Evolutionary conservation across 1,140 invertebrate genomes (phyloP), one percentile per base, ranked within the genome.

Genomic region (Ips nitidus): DNA sequence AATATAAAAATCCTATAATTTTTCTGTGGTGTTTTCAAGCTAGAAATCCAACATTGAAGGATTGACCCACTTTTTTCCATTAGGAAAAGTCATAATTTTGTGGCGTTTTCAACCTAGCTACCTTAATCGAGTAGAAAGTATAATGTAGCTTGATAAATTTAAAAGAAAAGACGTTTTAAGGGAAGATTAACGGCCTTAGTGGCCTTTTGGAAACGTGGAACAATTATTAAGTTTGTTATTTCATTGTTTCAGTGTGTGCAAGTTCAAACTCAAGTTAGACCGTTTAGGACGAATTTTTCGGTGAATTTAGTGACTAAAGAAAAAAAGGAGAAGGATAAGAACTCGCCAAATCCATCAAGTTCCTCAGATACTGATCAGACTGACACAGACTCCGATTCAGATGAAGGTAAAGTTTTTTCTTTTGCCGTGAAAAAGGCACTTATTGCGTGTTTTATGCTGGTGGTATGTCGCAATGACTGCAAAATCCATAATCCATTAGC

Each of bases 211-310:
- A 3, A 1, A 8, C 45, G 45, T 50, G 22, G 22, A 22, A 22
- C 22, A 50, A 55, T 22, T 8, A 41, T 58, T 1, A 58, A 40
- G 41, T 72, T 22, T 22, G 22, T 22, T 22, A 22, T 22, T 22
- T 22, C 22, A 22, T 73, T 68, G 7, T 74, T 74, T 43, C 67
- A 75, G 74, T 63, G 56, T 60, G 61, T 71, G 53, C 60, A 70
- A 42, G 52, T 75, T 69, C 56, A 69, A 64, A 71, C 65, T 50
- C 22, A 22, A 22, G 60, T 65, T 8, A 55, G 72, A 43, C 59
- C 71, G 6, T 75, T 73, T 64, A 70, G 74, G 64, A 71, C 72
- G 38, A 68, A 73, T 61, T 73, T 69, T 47, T 70, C 71, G 42
- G 55, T 70, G 43, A 61, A 67, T 65, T 58, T 47, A 67, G 64